Evolutionary conservation across 2,113 vertebrate genomes (phyloP), one percentile per base, ranked within the genome.

Genomic region (Regulus satrapa): DNA sequence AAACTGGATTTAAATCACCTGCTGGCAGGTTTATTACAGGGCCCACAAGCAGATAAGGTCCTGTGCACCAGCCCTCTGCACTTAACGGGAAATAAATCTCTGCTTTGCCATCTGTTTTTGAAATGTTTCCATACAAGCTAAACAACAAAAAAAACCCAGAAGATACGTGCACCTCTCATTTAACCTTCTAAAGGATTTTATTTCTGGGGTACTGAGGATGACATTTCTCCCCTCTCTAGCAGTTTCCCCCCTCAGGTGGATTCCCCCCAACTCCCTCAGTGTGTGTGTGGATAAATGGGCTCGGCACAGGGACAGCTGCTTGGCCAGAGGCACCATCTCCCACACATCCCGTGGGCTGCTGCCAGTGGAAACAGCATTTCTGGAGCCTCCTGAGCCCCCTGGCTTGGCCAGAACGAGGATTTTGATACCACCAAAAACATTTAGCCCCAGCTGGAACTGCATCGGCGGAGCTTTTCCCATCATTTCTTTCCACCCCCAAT

Each of bases 21-120:
- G 64, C 85, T 96, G 96, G 83, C 95, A 95, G 96, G 88, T 97
- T 97, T 97, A 97, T 96, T 85, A 63, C 85, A 64, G 61, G 85
- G 79, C 89, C 95, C 85, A 89, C 87, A 74, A 96, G 92, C 95
- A 91, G 95, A 93, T 93, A 95, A 96, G 91, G 95, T 95, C 94
- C 94, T 86, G 76, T 61, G 87, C 89, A 94, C 91, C 96, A 96
- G 88, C 84, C 92, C 92, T 93, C 90, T 88, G 85, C 91, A 94
- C 96, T 96, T 92, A 71, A 85, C 1, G 0, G 73, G 28, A 80
- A 75, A 95, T 97, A 93, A 96, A 97, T 97, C 96, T 93, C 79
- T 59, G 63, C 76, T 93, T 28, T 78, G 74, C 93, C 94, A 91
- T 93, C 95, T 95, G 95, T 5, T 96, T 94, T 87, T 76, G 76